Evolutionary conservation across 2,888 invertebrate species (phyloP).

Genomic region (Diadegma fenestrale): DNA sequence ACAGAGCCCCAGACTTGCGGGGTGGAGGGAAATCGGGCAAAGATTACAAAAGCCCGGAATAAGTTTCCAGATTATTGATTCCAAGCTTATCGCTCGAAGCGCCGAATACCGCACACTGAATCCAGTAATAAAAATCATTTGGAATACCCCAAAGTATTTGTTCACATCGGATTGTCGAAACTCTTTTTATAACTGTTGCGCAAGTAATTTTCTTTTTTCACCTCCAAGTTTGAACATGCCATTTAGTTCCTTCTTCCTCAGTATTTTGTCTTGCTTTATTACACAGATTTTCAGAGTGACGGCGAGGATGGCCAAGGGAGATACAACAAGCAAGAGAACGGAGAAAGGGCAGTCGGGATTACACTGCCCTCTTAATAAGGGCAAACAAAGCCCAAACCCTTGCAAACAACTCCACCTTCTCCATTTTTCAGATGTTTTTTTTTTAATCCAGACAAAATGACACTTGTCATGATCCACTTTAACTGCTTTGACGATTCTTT

Average conservation of each 20-base stretch:
- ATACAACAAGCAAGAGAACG: conserved; percentile 20
- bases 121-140: not conserved
- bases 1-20: conserved; percentile 4
- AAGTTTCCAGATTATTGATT: conserved; percentile 2
- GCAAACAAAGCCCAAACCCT: conserved; percentile 73
- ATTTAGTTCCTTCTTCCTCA: not conserved
- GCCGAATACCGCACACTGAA: not conserved
- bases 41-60: conserved; percentile 9
- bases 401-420: conserved; percentile 46
- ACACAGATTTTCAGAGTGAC: not conserved
- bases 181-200: not conserved
- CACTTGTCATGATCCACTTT: not conserved
- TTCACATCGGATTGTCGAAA: not conserved
- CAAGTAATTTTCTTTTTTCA: not conserved
- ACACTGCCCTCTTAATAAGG: conserved; percentile 76
- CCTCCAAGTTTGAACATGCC: too few species aligned
- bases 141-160: not conserved
- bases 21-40: not conserved
- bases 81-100: not conserved
- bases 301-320: conserved; percentile 63
- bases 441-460: conserved; percentile 12
- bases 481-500: not conserved
- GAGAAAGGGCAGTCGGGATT: conserved; percentile 72
- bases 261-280: not conserved
- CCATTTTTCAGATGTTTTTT: conserved; percentile 53